Evolutionary conservation across 1,140 invertebrate genomes (phyloP).

Genomic region (Macrosteles quadrilineatus): DNA sequence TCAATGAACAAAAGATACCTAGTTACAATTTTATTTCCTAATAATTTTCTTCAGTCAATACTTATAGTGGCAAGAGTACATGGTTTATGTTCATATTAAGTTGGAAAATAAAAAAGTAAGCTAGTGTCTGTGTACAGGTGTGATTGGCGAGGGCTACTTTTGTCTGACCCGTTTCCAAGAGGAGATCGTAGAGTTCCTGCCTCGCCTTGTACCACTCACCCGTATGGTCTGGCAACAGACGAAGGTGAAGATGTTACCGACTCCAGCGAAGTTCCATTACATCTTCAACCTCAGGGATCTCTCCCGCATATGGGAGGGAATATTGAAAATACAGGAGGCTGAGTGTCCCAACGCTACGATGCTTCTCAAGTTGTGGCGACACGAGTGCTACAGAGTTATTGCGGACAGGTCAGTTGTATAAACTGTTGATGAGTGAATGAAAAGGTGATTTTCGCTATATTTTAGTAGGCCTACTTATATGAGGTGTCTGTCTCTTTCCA

Average conservation of each 20-base stretch:
- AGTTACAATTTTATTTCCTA: too few relatives aligned
- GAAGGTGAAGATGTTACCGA: constrained; percentile 86
- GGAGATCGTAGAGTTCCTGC: constrained; percentile 68
- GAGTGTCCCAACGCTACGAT: constrained; percentile 62
- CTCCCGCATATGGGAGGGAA: constrained; percentile 85
- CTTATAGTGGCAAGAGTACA: too few relatives aligned
- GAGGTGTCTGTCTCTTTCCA: too few relatives aligned
- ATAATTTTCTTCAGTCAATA: too few relatives aligned
- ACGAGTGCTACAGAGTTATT: constrained; percentile 82
- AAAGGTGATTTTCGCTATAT: too few relatives aligned
- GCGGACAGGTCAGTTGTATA: constrained; percentile 74
- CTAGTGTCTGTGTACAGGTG: constrained; percentile 50
- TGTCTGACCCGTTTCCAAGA: constrained; percentile 66
- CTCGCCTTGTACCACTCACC: constrained; percentile 73
- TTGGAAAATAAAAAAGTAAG: constrained; percentile 3
- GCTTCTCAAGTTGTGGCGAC: constrained; percentile 77
- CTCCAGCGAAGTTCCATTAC: constrained; percentile 90
- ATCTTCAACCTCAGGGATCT: constrained; percentile 88
- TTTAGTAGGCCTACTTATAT: too few relatives aligned
- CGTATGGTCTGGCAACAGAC: constrained; percentile 80
- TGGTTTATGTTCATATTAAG: too few relatives aligned
- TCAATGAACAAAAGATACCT: too few relatives aligned
- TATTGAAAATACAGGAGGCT: constrained; percentile 63
- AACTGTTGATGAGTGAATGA: too few relatives aligned
- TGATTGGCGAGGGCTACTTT: constrained; percentile 75